Evolutionary conservation across 2,797 vertebrate genomes (phyloP).

Genomic region (Hydrocynus forskahlii): DNA sequence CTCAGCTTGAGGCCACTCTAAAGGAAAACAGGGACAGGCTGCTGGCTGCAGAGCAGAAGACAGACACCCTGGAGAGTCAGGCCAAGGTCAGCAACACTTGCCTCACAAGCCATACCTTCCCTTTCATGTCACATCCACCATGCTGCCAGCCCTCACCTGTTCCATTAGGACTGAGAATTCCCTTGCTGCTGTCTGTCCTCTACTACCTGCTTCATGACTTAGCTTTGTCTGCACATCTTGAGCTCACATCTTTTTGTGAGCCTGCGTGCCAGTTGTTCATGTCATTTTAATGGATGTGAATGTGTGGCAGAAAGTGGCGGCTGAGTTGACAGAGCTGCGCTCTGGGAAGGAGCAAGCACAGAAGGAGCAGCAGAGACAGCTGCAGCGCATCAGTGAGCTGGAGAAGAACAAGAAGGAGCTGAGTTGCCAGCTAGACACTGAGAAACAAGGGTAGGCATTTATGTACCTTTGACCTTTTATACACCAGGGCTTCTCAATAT

Average conservation of each 20-base stretch:
- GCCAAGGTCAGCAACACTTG: slow-evolving; percentile 80
- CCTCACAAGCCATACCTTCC: neutral
- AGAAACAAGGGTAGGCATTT: slow-evolving; percentile 84
- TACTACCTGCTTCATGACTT: neutral
- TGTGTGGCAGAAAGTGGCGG: slow-evolving; percentile 86
- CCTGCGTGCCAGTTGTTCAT: neutral
- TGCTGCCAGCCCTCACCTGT: neutral
- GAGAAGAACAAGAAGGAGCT: slow-evolving; percentile 83
- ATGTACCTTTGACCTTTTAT: neutral
- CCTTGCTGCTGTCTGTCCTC: neutral
- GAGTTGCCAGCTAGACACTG: slow-evolving; percentile 80
- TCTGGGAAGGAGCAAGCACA: slow-evolving; percentile 80
- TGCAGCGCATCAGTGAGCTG: slow-evolving; percentile 79
- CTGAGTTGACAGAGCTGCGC: slow-evolving; percentile 81
- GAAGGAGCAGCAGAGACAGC: slow-evolving; percentile 82
- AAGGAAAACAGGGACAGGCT: slow-evolving; percentile 91
- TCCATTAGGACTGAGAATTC: neutral
- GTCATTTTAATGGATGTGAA: slow-evolving; percentile 17
- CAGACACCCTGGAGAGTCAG: slow-evolving; percentile 85
- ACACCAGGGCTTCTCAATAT: neutral
- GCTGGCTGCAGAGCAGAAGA: slow-evolving; percentile 86
- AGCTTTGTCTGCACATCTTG: slow-evolving; percentile 5
- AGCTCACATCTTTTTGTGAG: neutral
- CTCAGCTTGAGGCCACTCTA: slow-evolving; percentile 85
- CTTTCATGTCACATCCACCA: neutral